Base-by-base conservation (phyloP, 2,888 invertebrate species). In the Tenthredo notha region DNA sequence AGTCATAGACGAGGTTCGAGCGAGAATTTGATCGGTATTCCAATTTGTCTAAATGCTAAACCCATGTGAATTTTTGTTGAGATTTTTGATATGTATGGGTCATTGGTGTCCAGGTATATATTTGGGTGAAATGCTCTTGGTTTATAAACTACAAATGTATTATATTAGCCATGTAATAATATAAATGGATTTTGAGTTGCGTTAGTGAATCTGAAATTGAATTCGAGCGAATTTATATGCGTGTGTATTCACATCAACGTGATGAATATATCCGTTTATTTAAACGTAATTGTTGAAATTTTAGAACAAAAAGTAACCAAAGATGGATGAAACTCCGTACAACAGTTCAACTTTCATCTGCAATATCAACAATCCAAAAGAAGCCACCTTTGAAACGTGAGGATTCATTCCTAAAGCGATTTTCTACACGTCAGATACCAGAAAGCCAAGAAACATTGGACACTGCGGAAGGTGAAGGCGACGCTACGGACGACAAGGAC, bases 251-350 rank as follows among this genome's bases (percentile, higher is more conserved):
- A 15, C 15, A 47, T 4, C 47, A 47, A 12, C 15, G 47, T 47
- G 47, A 47, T 12, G 2, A 47, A 2, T 15, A 47, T 4, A 2
- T 12, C 47, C 47, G 12, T 3, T 4, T 47, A 15, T 47, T 47
- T 12, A 47, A 47, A 47, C 0, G 47, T 47, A 47, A 47, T 15
- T 74, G 10, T 54, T 77, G n/a, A 6, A 77, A 50, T 91, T 94
- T 86, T 96, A 98, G 98, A 96, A 97, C 97, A 92, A 97, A 97
- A 94, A 97, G 98, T 92, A 98, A 98, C 94, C 98, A 98, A 93
- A 96, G 98, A 94, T 99, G 99, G 98, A 97, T 98, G 97, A 98
- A 99, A 94, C 95, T 99, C 88, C 95, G 98, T 89, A 98, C 98
- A 84, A 98, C 98, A 78, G 98, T 98, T 90, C 98, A 98, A 94